Conservation (phyloP, 2,797 vertebrate species). For the Basileuterus tristriatus region DNA sequence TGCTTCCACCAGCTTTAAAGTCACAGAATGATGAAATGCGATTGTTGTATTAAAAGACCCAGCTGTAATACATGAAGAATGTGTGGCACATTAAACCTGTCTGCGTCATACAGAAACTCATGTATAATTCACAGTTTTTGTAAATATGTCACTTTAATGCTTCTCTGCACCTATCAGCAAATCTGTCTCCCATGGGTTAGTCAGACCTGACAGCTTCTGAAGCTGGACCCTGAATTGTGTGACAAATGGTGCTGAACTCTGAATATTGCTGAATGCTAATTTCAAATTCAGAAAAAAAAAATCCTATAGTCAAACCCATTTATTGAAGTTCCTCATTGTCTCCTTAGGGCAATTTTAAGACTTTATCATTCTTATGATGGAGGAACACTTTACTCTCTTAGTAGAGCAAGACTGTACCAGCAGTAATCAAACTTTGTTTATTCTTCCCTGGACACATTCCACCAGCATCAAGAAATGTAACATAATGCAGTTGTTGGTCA, state of each 20-base stretch:
- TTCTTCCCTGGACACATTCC: background rate
- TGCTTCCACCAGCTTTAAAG: background rate
- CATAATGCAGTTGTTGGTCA: background rate
- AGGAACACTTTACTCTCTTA: background rate
- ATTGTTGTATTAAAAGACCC: background rate
- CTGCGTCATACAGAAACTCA: slow-evolving; percentile 23
- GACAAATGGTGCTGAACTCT: background rate
- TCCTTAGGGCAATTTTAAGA: background rate
- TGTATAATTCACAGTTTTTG: slow-evolving; percentile 40
- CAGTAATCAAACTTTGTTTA: background rate
- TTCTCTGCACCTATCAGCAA: background rate
- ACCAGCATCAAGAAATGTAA: background rate
- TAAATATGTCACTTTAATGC: slow-evolving; percentile 34
- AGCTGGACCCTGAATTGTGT: background rate
- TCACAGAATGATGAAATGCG: background rate
- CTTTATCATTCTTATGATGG: background rate
- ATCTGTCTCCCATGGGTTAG: background rate
- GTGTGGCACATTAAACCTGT: background rate
- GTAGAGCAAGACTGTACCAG: background rate
- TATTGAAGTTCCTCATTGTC: background rate
- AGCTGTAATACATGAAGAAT: background rate
- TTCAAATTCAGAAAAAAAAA: background rate
- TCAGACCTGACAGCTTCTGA: slow-evolving; percentile 9
- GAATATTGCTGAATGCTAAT: background rate
- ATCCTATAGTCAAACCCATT: background rate